Conservation (phyloP, 2,797 vertebrate genomes). For the Gambelia wislizenii region DNA sequence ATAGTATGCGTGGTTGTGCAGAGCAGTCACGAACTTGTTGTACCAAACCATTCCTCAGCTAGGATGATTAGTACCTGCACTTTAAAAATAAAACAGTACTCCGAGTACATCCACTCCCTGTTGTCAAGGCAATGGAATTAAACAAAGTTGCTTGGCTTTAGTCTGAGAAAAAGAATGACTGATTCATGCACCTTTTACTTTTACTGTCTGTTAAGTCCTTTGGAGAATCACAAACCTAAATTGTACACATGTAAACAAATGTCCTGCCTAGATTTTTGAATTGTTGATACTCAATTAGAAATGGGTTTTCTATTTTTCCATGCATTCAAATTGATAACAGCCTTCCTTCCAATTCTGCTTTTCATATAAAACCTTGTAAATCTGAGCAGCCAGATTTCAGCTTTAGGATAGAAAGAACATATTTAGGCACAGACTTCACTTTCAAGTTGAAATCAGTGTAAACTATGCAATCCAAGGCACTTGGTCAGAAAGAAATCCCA, state of each 20-base stretch:
- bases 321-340: not conserved
- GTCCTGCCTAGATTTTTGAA: not conserved
- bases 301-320: not conserved
- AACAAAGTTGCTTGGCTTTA: not conserved
- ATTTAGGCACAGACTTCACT: not conserved
- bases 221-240: not conserved
- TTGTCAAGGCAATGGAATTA: slow-evolving; percentile 22
- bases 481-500: not conserved
- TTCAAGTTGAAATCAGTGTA: not conserved
- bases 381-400: not conserved
- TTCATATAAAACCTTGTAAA: not conserved
- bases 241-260: too few relatives aligned
- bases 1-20: not conserved
- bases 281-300: not conserved
- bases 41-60: not conserved
- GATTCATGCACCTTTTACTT: not conserved
- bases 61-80: slow-evolving; percentile 8
- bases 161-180: not conserved
- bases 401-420: not conserved
- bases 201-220: not conserved
- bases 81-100: slow-evolving; percentile 45
- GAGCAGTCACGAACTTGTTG: slow-evolving; percentile 30
- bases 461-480: not conserved
- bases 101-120: slow-evolving; percentile 26
- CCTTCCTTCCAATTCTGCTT: not conserved